Evolutionary conservation across 2,888 invertebrate genomes (phyloP).

Genomic region (Teleiodes luculella): DNA sequence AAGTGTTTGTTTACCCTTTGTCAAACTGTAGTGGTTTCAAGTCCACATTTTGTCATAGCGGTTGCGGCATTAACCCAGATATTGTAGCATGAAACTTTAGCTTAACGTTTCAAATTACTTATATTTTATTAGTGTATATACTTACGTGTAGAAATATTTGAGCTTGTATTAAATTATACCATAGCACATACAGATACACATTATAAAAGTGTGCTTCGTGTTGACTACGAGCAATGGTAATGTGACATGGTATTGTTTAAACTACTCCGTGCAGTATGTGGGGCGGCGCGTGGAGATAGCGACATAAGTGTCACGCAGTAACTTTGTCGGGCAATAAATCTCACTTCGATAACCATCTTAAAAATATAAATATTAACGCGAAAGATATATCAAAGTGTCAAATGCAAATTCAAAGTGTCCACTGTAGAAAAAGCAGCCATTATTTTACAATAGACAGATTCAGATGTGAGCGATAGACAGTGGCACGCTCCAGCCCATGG

Average conservation of each 20-base stretch:
- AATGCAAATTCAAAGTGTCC: slow-evolving; percentile 22
- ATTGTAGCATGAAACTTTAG: slow-evolving; percentile 12
- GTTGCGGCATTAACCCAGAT: slow-evolving; percentile 35
- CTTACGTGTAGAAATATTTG: slow-evolving; percentile 17
- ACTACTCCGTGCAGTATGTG: slow-evolving; percentile 25
- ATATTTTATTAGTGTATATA: slow-evolving; percentile 1
- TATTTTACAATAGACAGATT: slow-evolving; percentile 27
- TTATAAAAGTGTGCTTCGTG: slow-evolving; percentile 31
- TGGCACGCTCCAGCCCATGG: slow-evolving; percentile 6
- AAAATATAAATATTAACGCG: slow-evolving; percentile 29
- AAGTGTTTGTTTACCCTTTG: neutral
- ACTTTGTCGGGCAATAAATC: slow-evolving; percentile 21
- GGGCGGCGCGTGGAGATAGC: slow-evolving; percentile 26
- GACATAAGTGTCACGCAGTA: slow-evolving; percentile 30
- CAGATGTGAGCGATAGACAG: slow-evolving; percentile 19
- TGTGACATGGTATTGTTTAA: slow-evolving; percentile 34
- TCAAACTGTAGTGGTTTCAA: neutral
- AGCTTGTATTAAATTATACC: neutral
- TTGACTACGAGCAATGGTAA: slow-evolving; percentile 20
- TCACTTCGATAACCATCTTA: slow-evolving; percentile 27
- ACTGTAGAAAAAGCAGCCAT: slow-evolving; percentile 20
- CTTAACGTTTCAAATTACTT: slow-evolving; percentile 13
- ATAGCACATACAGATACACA: slow-evolving; percentile 9
- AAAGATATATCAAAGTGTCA: slow-evolving; percentile 29
- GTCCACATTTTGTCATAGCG: slow-evolving; percentile 25